Conservation (phyloP, 2,888 invertebrate genomes). For the Caenorhabditis sp. region DNA sequence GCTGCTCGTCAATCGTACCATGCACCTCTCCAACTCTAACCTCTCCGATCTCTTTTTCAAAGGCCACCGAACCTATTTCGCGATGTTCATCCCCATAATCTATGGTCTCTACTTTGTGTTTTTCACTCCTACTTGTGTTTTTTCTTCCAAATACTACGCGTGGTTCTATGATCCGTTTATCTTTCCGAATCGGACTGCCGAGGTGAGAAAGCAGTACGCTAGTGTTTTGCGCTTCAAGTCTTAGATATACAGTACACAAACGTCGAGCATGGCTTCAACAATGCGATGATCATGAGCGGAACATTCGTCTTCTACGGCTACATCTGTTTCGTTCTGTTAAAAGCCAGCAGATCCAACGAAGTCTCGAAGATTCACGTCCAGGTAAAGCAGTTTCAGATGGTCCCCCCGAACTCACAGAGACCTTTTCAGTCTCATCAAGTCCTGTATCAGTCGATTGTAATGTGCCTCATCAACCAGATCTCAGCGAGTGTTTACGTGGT, state of each 20-base stretch:
- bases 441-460: slow-evolving; percentile 20
- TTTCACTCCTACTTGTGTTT: slow-evolving; percentile 51
- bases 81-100: slow-evolving; percentile 33
- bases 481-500: slow-evolving; percentile 50
- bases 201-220: no score
- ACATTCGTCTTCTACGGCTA: slow-evolving; percentile 40
- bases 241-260: slow-evolving; percentile 57
- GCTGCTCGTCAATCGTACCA: slow-evolving; percentile 45
- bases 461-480: slow-evolving; percentile 48
- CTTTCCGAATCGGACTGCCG: slow-evolving; percentile 22
- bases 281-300: slow-evolving; percentile 45
- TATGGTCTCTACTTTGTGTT: slow-evolving; percentile 58
- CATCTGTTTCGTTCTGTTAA: slow-evolving; percentile 34
- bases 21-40: slow-evolving; percentile 31
- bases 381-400: slow-evolving; percentile 6
- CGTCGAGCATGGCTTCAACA: slow-evolving; percentile 49
- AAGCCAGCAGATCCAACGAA: not conserved
- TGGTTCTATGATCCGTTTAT: slow-evolving; percentile 58
- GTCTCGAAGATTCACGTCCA: not conserved
- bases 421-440: slow-evolving; percentile 22
- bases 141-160: slow-evolving; percentile 46
- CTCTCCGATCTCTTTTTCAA: slow-evolving; percentile 39
- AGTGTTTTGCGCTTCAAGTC: no score
- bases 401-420: not conserved
- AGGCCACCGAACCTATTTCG: slow-evolving; percentile 37